Conservation (phyloP, 23 tunicate species). For the Halocynthia roretzi region DNA sequence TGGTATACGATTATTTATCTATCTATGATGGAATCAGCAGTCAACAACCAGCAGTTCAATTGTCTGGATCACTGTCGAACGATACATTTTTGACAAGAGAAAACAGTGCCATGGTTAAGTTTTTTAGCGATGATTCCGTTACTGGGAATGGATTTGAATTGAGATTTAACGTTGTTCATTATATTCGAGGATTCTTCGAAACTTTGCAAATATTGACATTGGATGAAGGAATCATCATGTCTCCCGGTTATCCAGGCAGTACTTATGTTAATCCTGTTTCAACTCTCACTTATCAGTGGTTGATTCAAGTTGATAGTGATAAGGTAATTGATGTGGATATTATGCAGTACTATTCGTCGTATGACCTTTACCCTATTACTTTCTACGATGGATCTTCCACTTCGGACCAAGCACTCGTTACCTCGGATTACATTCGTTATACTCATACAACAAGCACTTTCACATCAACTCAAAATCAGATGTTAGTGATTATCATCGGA, state of each 20-base stretch:
- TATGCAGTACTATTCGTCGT: neutral
- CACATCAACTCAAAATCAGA: neutral
- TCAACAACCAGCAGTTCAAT: too few relatives aligned
- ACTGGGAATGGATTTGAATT: constrained; percentile 1
- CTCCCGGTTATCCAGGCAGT: neutral
- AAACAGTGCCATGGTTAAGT: neutral
- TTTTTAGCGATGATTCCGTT: neutral
- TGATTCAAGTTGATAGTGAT: constrained; percentile 1
- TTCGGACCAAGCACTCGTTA: neutral
- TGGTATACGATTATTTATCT: neutral
- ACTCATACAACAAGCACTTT: neutral
- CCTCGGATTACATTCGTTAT: neutral
- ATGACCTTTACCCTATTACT: neutral
- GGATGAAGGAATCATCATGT: neutral
- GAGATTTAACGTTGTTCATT: neutral
- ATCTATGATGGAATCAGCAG: neutral
- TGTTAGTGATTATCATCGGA: neutral
- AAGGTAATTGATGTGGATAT: neutral
- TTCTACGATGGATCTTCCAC: constrained; percentile 6
- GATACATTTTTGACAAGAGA: neutral
- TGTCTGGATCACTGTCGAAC: neutral
- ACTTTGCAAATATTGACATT: neutral
- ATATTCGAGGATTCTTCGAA: too few relatives aligned
- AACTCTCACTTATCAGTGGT: neutral
- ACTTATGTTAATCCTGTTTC: neutral